Base-by-base conservation (phyloP, 2,888 invertebrate genomes). In the Parochlus steinenii region DNA sequence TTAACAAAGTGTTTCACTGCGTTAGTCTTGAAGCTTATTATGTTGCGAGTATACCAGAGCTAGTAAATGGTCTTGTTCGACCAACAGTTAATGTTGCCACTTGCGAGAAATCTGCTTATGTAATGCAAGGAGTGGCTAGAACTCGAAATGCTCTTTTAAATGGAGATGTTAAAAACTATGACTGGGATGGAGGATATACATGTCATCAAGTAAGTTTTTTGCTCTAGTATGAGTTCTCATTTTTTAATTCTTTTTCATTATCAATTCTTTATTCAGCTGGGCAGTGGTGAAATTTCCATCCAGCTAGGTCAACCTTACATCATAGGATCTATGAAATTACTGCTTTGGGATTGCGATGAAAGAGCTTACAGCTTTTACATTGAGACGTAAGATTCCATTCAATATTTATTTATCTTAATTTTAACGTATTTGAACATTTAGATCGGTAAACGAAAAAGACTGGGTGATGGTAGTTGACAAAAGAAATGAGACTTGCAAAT, bases 311-410 rank as follows among this genome's bases (percentile, higher is more conserved):
- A 98, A 66, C 97, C 98, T 3, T 95, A 90, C 58, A 69, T 90
- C 52, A 74, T 97, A 41, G 74, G 77, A 38, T 87, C 87, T 18
- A 73, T 97, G 67, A 73, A 90, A 59, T 62, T 98, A 52, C 63
- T 98, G 46, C 66, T 98, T 41, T 98, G 97, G 97, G 97, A 98
- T 64, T 93, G 92, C 58, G 89, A 89, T 62, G 82, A 80, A 56
- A 72, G 95, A 33, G 81, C 81, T 44, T 98, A 97, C 63, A 85
- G 89, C 32, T 98, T 92, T 61, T 92, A 87, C 56, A 79, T 97
- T 35, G 93, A 97, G 64, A 85, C 89, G n/a, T n/a, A n/a, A n/a
- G n/a, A n/a, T n/a, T n/a, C n/a, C n/a, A n/a, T n/a, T n/a, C n/a
- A n/a, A n/a, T n/a, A n/a, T n/a, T n/a, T n/a, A n/a, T n/a, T n/a